Conservation (phyloP, 2,888 invertebrate species). For the Heteromyza rotundicornis region DNA sequence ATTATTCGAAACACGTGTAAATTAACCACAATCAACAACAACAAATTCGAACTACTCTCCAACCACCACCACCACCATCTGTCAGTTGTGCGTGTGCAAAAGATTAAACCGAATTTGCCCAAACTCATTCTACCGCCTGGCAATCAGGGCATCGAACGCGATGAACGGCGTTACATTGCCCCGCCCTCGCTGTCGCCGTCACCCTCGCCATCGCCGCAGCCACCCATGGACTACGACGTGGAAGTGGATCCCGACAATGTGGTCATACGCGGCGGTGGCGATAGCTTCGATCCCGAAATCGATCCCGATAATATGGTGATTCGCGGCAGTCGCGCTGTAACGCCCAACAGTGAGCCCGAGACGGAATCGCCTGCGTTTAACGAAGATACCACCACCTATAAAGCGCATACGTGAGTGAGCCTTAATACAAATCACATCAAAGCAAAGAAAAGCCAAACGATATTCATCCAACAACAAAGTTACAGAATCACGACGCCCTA, state of each 20-base stretch:
- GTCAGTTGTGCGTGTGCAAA: conserved; percentile 62
- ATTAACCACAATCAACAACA: conserved; percentile 35
- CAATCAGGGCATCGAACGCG: conserved; percentile 53
- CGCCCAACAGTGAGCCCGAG: conserved; percentile 42
- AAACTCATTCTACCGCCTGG: conserved; percentile 59
- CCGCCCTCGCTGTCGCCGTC: conserved; percentile 53
- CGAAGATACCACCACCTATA: conserved; percentile 57
- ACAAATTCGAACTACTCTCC: conserved; percentile 3
- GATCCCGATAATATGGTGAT: conserved; percentile 59
- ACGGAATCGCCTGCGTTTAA: conserved; percentile 36
- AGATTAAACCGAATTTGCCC: conserved; percentile 61
- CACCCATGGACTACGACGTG: conserved; percentile 55
- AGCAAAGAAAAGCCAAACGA: conserved; percentile 23
- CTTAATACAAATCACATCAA: conserved; percentile 17
- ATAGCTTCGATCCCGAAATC: conserved; percentile 51
- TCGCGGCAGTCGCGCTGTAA: conserved; percentile 51
- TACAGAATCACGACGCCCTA: conserved; percentile 14
- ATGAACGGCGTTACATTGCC: conserved; percentile 25
- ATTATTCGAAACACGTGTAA: conserved; percentile 46
- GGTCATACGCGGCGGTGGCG: conserved; percentile 47
- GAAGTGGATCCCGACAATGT: conserved; percentile 62
- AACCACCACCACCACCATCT: conserved; percentile 24
- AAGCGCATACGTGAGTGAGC: conserved; percentile 61
- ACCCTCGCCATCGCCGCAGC: conserved; percentile 58
- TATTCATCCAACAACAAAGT: conserved; percentile 17